Evolutionary conservation across 2,113 vertebrate species (phyloP).

Genomic region (Entelurus aequoreus): DNA sequence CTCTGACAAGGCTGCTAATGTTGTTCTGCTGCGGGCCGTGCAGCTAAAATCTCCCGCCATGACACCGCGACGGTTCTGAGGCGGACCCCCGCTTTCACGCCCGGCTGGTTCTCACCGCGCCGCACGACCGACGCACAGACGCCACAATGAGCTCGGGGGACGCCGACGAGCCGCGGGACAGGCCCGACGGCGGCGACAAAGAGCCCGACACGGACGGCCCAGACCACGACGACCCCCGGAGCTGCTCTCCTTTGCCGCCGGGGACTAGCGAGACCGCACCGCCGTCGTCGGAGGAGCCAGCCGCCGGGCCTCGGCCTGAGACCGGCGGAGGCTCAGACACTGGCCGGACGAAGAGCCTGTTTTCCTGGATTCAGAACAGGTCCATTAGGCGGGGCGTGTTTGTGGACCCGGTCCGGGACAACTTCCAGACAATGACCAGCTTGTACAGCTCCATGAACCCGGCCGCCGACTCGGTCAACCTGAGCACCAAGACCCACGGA

Average conservation of each 20-base stretch:
- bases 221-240: slow-evolving; percentile 40
- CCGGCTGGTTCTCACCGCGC: slow-evolving; percentile 24
- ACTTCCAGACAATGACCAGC: slow-evolving; percentile 88
- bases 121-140: too few relatives aligned
- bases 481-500: slow-evolving; percentile 90
- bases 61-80: slow-evolving; percentile 7
- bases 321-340: slow-evolving; percentile 7
- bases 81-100: slow-evolving; percentile 15
- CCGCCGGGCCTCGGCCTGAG: slow-evolving; percentile 19
- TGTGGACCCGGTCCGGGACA: slow-evolving; percentile 87
- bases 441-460: slow-evolving; percentile 91
- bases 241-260: slow-evolving; percentile 4
- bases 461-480: slow-evolving; percentile 83
- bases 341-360: slow-evolving; percentile 64
- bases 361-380: slow-evolving; percentile 80
- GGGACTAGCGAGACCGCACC: slow-evolving; percentile 6
- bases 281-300: not conserved
- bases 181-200: slow-evolving; percentile 57
- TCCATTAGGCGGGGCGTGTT: slow-evolving; percentile 79
- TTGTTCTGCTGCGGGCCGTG: not conserved
- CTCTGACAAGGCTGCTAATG: slow-evolving; percentile 33
- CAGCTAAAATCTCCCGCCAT: slow-evolving; percentile 8
- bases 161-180: slow-evolving; percentile 61
- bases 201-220: slow-evolving; percentile 50
- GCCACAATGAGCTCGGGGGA: slow-evolving; percentile 73